Evolutionary conservation across 2,888 invertebrate species (phyloP).

Genomic region (Aplocera efformata): DNA sequence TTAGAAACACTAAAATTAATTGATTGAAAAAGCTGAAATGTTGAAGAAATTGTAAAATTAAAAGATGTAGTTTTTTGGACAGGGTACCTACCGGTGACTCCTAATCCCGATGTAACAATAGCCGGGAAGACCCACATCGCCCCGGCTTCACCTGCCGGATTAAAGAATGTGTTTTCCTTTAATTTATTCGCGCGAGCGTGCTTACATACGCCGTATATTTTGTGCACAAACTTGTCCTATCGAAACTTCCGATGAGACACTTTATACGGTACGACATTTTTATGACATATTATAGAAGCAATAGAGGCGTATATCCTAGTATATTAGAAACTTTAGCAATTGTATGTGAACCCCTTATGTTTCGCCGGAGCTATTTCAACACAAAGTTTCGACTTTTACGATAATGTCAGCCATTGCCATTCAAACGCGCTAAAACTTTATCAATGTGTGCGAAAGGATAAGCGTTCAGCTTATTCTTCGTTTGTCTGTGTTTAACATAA

Average conservation of each 20-base stretch:
- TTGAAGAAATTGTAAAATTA: no score
- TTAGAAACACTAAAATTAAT: no score
- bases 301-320: conserved; percentile 66
- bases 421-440: conserved; percentile 78
- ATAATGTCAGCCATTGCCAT: conserved; percentile 80
- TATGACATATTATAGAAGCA: conserved; percentile 69
- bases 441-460: conserved; percentile 77
- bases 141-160: conserved; percentile 61
- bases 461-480: conserved; percentile 55
- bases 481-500: conserved; percentile 20
- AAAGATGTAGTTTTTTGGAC: no score
- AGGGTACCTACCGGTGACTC: conserved; percentile 40
- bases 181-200: conserved; percentile 36
- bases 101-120: conserved; percentile 57
- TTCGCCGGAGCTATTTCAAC: conserved; percentile 72
- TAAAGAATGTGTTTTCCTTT: conserved; percentile 59
- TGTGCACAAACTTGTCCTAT: conserved; percentile 28
- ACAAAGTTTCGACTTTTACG: conserved; percentile 78
- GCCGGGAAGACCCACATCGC: conserved; percentile 54
- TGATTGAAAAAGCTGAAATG: no score
- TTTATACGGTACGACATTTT: conserved; percentile 63
- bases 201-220: conserved; percentile 14
- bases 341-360: conserved; percentile 78
- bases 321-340: conserved; percentile 77
- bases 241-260: conserved; percentile 47